These are phyloP conservation scores for Rhinichthys klamathensis DNA, from an alignment of 2,113 vertebrate species.

Conservation along the genomic window DNA sequence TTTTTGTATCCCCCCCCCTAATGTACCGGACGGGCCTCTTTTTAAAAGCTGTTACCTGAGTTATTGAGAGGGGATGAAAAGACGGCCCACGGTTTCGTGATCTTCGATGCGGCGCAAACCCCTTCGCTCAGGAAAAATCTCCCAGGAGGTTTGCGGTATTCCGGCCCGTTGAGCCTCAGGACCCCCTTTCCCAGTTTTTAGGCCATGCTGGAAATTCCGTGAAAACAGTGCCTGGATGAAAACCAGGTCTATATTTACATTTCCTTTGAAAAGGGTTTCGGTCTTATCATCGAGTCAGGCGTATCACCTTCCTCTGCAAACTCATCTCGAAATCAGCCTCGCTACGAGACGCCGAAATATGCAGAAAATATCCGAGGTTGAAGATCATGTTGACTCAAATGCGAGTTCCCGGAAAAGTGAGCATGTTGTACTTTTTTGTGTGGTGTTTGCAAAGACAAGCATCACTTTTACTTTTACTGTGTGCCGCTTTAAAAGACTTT, in stretches of 20 bases:
- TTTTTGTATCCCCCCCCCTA: conserved; percentile 62
- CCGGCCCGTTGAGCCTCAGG: conserved; percentile 66
- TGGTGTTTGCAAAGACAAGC: neutral
- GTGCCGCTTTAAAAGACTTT: neutral
- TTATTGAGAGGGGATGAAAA: conserved; percentile 66
- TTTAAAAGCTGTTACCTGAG: conserved; percentile 72
- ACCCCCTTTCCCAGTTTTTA: conserved; percentile 27
- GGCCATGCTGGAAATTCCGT: conserved; percentile 66
- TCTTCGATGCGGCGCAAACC: conserved; percentile 58
- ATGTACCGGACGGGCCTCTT: conserved; percentile 46
- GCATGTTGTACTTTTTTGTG: neutral
- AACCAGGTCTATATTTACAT: conserved; percentile 70
- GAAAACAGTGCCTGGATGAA: conserved; percentile 64
- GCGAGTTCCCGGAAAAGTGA: conserved; percentile 38
- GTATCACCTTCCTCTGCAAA: conserved; percentile 62
- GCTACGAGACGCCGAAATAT: conserved; percentile 32
- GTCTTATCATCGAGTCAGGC: conserved; percentile 57
- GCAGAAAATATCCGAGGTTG: conserved; percentile 11
- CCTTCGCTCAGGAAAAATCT: conserved; percentile 68
- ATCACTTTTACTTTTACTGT: neutral
- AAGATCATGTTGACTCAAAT: conserved; percentile 17
- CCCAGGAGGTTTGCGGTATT: conserved; percentile 72
- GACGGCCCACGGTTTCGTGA: conserved; percentile 8
- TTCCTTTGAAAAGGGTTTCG: conserved; percentile 63
- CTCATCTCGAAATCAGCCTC: conserved; percentile 42